Evolutionary conservation across 2,113 vertebrate genomes (phyloP).

Genomic region (Scalopus aquaticus): DNA sequence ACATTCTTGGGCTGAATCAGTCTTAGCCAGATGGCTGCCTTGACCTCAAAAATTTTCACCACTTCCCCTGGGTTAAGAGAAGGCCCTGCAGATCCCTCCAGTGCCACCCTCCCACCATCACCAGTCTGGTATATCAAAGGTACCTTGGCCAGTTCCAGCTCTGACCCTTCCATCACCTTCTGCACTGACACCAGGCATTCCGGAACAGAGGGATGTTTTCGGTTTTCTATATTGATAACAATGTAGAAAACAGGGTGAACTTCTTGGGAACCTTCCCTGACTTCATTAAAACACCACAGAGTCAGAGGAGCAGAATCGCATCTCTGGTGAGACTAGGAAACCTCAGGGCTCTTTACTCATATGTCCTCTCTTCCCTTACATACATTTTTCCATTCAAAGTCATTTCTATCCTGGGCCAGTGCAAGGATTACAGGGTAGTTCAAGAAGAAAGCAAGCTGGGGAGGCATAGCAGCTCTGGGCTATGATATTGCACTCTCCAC

Average conservation of each 20-base stretch:
- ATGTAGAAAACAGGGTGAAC: background rate
- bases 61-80: background rate
- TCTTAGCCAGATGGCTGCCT: background rate
- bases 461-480: background rate
- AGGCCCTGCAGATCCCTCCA: background rate
- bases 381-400: background rate
- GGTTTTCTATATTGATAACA: conserved; percentile 84
- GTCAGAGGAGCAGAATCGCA: background rate
- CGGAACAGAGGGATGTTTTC: conserved; percentile 81
- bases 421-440: background rate
- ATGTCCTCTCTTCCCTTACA: background rate
- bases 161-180: conserved; percentile 85
- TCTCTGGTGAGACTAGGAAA: background rate
- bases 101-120: background rate
- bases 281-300: background rate
- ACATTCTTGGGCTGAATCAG: background rate
- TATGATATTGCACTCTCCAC: background rate
- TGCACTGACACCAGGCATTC: conserved; percentile 85
- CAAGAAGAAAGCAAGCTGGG: background rate
- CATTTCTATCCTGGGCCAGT: background rate
- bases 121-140: background rate
- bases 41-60: background rate
- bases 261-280: background rate
- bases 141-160: conserved; percentile 94
- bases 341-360: background rate